phyloP scores from a whole-genome alignment of 2,888 invertebrate genomes.

The Eupeodes luniger region DNA sequence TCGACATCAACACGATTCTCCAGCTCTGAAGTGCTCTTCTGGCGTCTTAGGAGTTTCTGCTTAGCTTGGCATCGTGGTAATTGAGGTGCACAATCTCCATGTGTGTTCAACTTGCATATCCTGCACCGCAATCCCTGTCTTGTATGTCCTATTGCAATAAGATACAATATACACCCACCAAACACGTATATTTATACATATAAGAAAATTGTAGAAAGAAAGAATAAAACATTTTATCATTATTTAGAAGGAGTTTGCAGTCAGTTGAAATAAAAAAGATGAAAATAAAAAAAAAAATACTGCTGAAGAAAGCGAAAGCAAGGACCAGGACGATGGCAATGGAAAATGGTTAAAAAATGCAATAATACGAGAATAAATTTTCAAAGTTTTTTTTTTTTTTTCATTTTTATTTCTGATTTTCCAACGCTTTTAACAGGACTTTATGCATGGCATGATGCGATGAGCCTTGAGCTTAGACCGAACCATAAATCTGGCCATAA shows the following conservation, averaged over 20 bases:
- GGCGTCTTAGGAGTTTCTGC: constrained; percentile 92
- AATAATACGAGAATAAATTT: constrained; percentile 60
- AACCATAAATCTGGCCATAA: constrained; percentile 61
- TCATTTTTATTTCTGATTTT: background rate
- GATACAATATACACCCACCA: constrained; percentile 11
- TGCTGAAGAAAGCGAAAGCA: constrained; percentile 22
- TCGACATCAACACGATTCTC: constrained; percentile 89
- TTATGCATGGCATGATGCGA: constrained; percentile 48
- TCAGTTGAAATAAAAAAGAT: constrained; percentile 2
- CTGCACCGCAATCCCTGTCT: constrained; percentile 95
- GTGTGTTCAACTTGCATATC: constrained; percentile 95
- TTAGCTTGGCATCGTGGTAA: constrained; percentile 94
- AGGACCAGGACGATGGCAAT: constrained; percentile 17
- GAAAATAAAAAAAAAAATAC: background rate
- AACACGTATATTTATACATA: background rate
- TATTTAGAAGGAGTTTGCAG: constrained; percentile 46
- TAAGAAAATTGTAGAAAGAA: constrained; percentile 19
- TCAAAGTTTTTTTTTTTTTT: constrained; percentile 14
- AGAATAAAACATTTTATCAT: constrained; percentile 67
- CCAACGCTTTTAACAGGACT: constrained; percentile 32
- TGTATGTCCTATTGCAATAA: constrained; percentile 89
- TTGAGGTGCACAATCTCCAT: constrained; percentile 94
- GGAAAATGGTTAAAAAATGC: constrained; percentile 36
- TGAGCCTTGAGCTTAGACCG: constrained; percentile 49
- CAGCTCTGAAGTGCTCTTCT: constrained; percentile 94